phyloP scores from a whole-genome alignment of 2,888 invertebrate genomes.

The Lasioglossum zephyrum region DNA sequence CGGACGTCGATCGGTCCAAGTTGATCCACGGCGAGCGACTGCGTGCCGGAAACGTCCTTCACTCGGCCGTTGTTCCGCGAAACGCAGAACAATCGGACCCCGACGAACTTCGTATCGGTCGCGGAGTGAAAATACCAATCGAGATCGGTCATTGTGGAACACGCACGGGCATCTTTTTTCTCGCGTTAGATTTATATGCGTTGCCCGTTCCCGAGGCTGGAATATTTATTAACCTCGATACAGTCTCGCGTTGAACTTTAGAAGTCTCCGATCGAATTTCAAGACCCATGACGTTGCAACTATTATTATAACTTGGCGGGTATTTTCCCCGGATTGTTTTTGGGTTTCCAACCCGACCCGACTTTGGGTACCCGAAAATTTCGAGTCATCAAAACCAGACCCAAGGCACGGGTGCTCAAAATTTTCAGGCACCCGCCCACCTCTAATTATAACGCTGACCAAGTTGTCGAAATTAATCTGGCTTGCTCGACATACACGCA shows the following conservation, averaged over 20 bases:
- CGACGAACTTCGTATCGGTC: slow-evolving; percentile 16
- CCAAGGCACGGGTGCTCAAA: too few species aligned
- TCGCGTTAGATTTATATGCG: slow-evolving; percentile 44
- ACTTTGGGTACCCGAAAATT: too few species aligned
- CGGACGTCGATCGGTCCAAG: slow-evolving; percentile 41
- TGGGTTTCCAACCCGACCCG: too few species aligned
- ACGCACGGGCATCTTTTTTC: slow-evolving; percentile 26
- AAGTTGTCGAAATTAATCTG: neutral
- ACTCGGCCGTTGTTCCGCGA: slow-evolving; percentile 20
- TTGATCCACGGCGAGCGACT: slow-evolving; percentile 27
- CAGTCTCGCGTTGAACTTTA: slow-evolving; percentile 21
- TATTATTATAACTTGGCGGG: too few species aligned
- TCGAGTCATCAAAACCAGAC: too few species aligned
- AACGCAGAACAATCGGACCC: slow-evolving; percentile 28
- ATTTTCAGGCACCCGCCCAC: too few species aligned
- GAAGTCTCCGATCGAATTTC: neutral
- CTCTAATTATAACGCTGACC: neutral
- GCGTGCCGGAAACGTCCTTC: slow-evolving; percentile 54
- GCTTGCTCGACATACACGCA: neutral
- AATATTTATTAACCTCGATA: slow-evolving; percentile 32
- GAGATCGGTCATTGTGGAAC: slow-evolving; percentile 26
- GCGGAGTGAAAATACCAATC: slow-evolving; percentile 52
- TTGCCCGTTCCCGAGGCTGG: slow-evolving; percentile 8
- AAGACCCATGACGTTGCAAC: neutral
- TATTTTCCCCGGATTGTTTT: too few species aligned